These are phyloP conservation scores for Lota lota DNA, from an alignment of 2,113 vertebrate species.

Conservation along the genomic window DNA sequence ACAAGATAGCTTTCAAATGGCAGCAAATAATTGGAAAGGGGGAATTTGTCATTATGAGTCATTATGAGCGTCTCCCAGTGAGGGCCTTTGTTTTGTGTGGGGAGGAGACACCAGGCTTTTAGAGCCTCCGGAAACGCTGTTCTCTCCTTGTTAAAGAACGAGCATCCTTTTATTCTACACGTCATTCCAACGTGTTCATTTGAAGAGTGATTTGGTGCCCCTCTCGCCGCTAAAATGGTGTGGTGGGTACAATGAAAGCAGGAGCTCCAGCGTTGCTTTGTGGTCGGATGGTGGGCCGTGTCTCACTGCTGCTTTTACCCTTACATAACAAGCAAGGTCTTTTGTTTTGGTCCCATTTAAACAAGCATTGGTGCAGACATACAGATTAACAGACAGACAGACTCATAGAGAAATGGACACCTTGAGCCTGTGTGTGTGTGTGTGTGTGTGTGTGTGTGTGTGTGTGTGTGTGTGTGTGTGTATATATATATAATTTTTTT, in stretches of 20 bases:
- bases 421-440: background rate
- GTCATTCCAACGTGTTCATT: slow-evolving; percentile 56
- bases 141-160: slow-evolving; percentile 45
- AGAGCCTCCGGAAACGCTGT: slow-evolving; percentile 60
- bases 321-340: slow-evolving; percentile 20
- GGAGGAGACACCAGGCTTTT: slow-evolving; percentile 49
- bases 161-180: slow-evolving; percentile 53
- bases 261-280: too few relatives aligned
- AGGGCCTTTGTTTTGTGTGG: slow-evolving; percentile 57
- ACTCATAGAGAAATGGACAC: background rate
- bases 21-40: slow-evolving; percentile 70
- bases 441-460: background rate
- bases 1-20: slow-evolving; percentile 60
- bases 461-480: background rate
- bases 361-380: background rate
- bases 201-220: slow-evolving; percentile 49
- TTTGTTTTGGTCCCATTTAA: slow-evolving; percentile 6
- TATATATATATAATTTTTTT: slow-evolving; percentile 38
- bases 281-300: slow-evolving; percentile 20
- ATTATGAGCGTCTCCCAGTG: slow-evolving; percentile 69
- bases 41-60: slow-evolving; percentile 71
- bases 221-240: slow-evolving; percentile 43
- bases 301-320: slow-evolving; percentile 28
- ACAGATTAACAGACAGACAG: background rate
- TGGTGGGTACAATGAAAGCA: background rate